Evolutionary conservation across 2,113 vertebrate species (phyloP), one percentile per base, ranked within the genome.

Genomic region (Phaetusa simplex): DNA sequence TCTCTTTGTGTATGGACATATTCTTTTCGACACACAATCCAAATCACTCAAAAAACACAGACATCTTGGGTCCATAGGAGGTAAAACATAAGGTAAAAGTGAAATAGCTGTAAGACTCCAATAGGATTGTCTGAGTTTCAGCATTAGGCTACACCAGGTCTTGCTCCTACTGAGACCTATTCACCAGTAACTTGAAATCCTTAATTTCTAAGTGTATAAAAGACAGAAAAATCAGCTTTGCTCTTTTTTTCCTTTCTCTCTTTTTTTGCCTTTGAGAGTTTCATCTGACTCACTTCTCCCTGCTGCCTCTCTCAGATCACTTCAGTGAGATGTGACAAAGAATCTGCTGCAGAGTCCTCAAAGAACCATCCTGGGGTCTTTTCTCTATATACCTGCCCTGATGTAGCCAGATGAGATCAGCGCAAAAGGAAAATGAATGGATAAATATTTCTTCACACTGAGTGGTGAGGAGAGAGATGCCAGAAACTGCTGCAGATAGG

Each of bases 361-460:
- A 40, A 80, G 64, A 74, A 58, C 30, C 56, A n/a, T 92, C 58
- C 76, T 82, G 30, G 14, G 22, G 22, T 74, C 56, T 79, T 65
- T 65, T 61, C 45, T 73, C 45, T 89, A 5, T 91, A 3, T 23
- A 47, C 8, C 32, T 90, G 45, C n/a, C 71, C 86, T 30, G 22
- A 58, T 43, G 5, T 27, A 78, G 32, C 61, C 61, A 82, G 76
- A 71, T 79, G 55, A 80, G 78, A 92, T 43, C 52, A 59, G n/a
- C 2, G 18, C 42, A 53, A 89, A 86, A 81, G 23, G 77, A 81
- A 94, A 66, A 53, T 1, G 0, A 96, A 85, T 78, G 73, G 55
- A 64, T 93, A 91, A 93, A 77, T 86, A 90, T 64, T 92, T 88
- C 71, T 93, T 95, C 52, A 59, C 67, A 69, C 67, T 67, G 43